phyloP scores from a whole-genome alignment of 2,888 invertebrate species.

The Oscheius onirici region DNA sequence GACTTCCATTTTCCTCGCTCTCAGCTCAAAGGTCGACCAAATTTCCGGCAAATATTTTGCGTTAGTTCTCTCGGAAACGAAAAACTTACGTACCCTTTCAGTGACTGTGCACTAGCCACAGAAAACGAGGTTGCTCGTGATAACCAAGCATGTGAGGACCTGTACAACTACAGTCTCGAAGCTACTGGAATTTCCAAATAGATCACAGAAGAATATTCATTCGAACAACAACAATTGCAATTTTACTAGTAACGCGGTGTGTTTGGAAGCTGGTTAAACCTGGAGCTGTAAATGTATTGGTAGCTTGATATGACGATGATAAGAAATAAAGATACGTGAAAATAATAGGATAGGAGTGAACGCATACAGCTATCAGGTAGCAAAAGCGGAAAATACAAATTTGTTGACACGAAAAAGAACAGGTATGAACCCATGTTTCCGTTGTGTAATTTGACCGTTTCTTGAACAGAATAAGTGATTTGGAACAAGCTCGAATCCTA shows the following conservation, averaged over 20 bases:
- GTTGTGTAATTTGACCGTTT: conserved; percentile 9
- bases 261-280: not conserved
- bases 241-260: not conserved
- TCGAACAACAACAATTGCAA: not conserved
- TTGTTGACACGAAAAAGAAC: conserved; percentile 1
- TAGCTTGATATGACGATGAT: conserved; percentile 28
- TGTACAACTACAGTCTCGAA: conserved; percentile 67
- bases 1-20: conserved; percentile 82
- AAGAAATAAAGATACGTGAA: conserved; percentile 20
- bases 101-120: conserved; percentile 56
- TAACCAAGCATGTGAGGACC: conserved; percentile 60
- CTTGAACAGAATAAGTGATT: not conserved
- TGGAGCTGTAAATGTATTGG: not conserved
- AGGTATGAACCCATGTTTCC: conserved; percentile 25
- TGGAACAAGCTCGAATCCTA: not conserved
- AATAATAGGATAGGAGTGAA: conserved; percentile 10
- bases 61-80: conserved; percentile 25
- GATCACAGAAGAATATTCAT: not conserved
- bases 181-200: conserved; percentile 10
- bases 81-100: conserved; percentile 32
- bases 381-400: not conserved
- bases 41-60: conserved; percentile 83
- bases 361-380: not conserved
- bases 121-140: conserved; percentile 58
- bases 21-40: conserved; percentile 81